Conservation (phyloP, 2,797 vertebrate genomes). For the Callimico goeldii region DNA sequence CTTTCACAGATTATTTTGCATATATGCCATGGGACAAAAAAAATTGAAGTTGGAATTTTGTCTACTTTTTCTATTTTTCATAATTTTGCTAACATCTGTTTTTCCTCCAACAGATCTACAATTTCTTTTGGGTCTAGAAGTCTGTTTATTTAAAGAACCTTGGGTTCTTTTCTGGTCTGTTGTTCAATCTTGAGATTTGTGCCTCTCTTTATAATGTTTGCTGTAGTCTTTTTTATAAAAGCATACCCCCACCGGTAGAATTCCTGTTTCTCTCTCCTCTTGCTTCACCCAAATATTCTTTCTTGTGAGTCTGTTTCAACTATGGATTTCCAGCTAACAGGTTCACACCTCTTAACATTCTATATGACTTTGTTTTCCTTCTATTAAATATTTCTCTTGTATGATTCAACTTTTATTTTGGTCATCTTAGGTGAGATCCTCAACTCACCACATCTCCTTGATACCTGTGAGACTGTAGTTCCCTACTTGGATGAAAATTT, state of each 20-base stretch:
- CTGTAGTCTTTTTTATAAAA: neutral
- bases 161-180: neutral
- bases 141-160: neutral
- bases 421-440: neutral
- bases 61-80: conserved; percentile 7
- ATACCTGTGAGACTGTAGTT: neutral
- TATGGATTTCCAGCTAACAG: neutral
- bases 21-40: neutral
- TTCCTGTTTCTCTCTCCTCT: neutral
- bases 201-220: neutral
- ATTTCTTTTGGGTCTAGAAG: neutral
- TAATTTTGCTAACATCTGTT: neutral
- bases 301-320: neutral
- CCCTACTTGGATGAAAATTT: neutral
- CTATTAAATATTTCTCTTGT: neutral
- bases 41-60: conserved; percentile 25
- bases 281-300: neutral
- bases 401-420: neutral
- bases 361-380: neutral
- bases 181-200: neutral
- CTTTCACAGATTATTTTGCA: neutral
- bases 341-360: neutral
- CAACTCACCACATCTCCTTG: neutral
- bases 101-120: neutral
- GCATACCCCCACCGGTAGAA: neutral